Evolutionary conservation across 2,888 invertebrate genomes (phyloP), one percentile per base, ranked within the genome.

Genomic region (Conus canariensis): DNA sequence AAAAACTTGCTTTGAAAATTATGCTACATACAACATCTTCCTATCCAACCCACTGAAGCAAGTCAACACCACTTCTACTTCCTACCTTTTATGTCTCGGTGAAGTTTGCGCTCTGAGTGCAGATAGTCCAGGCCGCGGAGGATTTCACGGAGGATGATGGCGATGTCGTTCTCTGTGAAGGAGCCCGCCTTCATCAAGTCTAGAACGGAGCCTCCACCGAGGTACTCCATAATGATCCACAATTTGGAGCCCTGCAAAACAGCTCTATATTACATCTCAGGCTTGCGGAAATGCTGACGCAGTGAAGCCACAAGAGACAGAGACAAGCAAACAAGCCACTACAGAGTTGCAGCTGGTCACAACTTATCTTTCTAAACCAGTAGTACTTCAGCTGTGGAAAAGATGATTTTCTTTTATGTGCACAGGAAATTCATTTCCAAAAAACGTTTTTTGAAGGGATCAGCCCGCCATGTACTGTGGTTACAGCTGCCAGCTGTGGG

Each of bases 151-250:
- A 99, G 97, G 95, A 99, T 99, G 94, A 99, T 99, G 91, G 99
- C 99, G 96, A 99, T 99, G 97, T 99, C 99, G 98, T 98, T 98
- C 97, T 99, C 99, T 96, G 99, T 99, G 97, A 99, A 99, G 96
- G 98, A 98, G 93, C 99, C 99, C 90, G 99, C 99, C 97, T 99
- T 99, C 98, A 99, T 99, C 95, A 99, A 97, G 97, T 99, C 99
- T 96, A 99, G 97, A 93, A 99, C 99, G 90, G 99, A 99, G 92
- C 99, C 99, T 89, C 99, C 99, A 93, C 99, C 99, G 96, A 99
- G 97, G 97, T 99, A 99, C 97, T 99, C 99, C 99, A 99, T 99
- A 96, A 99, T 99, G 90, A 96, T 96, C 96, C 99, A 99, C 97
- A 99, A 97, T 97, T 99, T 99, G 94, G 99, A 99, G 95, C 99